These are phyloP conservation scores for Ceriagrion tenellum DNA, from an alignment of 2,888 invertebrate species.

Conservation along the genomic window DNA sequence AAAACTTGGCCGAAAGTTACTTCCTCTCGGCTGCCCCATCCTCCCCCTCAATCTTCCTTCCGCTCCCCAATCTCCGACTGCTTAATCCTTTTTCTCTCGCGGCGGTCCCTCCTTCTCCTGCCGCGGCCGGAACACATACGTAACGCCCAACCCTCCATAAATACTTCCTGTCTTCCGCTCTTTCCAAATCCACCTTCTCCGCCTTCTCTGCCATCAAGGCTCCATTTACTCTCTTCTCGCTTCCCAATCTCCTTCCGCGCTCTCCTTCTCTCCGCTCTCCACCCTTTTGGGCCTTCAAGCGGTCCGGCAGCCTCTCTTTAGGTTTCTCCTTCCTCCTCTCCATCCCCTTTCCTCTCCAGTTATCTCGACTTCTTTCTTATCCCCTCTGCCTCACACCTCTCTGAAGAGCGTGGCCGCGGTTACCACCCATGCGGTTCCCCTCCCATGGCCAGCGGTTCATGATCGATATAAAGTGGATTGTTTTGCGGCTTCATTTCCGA, in stretches of 20 bases:
- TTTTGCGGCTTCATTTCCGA: background rate
- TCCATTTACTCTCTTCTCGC: background rate
- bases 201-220: background rate
- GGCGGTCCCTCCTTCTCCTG: background rate
- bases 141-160: conserved; percentile 16
- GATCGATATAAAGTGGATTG: background rate
- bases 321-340: no score
- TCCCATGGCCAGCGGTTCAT: background rate
- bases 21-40: background rate
- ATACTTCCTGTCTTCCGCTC: background rate
- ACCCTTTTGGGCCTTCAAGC: background rate
- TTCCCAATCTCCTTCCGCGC: background rate
- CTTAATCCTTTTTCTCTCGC: background rate
- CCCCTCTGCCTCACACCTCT: background rate
- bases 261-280: no score
- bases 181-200: background rate
- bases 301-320: background rate
- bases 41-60: background rate
- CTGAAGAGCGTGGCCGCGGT: background rate
- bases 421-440: background rate
- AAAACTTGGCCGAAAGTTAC: background rate
- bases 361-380: background rate
- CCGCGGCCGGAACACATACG: background rate
- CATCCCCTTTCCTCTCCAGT: background rate
- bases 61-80: background rate